A percentile compares a stretch with the other conserved stretches of the same genome.
Conservation (phyloP, 2,113 vertebrate genomes). For the Pterophyllum scalare region DNA sequence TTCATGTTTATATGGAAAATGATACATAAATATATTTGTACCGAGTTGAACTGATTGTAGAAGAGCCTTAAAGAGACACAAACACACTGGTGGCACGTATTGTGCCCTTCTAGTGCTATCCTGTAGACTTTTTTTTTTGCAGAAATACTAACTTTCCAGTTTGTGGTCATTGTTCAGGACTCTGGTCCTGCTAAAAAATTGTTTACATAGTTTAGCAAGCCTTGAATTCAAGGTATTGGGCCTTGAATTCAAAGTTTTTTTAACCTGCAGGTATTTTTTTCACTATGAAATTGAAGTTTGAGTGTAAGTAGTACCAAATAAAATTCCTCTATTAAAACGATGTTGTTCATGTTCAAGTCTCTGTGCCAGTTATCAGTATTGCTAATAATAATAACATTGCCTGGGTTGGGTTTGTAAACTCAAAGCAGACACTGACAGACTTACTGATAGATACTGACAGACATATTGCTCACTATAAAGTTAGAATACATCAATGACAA, state of each 20-base stretch:
- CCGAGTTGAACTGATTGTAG: not conserved
- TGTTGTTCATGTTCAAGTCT: no score
- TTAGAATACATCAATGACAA: not conserved
- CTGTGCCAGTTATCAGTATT: no score
- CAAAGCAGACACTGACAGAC: accelerated
- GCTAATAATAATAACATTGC: not conserved
- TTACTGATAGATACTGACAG: not conserved
- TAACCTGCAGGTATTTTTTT: not conserved
- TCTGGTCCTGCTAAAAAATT: not conserved
- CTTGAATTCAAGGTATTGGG: not conserved
- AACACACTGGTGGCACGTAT: conserved; percentile 18
- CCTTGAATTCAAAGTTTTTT: not conserved
- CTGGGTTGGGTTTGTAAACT: not conserved
- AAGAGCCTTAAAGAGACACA: conserved; percentile 11
- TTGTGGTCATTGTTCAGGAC: accelerated
- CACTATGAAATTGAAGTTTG: not conserved
- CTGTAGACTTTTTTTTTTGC: not conserved
- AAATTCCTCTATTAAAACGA: not conserved
- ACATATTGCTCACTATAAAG: not conserved
- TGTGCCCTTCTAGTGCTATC: not conserved
- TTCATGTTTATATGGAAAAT: not conserved
- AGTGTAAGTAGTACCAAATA: not conserved
- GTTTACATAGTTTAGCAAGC: not conserved
- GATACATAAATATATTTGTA: not conserved
- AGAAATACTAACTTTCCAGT: accelerated